phyloP scores from a whole-genome alignment of 2,113 vertebrate species.

The Genyomyrus donnyi region DNA sequence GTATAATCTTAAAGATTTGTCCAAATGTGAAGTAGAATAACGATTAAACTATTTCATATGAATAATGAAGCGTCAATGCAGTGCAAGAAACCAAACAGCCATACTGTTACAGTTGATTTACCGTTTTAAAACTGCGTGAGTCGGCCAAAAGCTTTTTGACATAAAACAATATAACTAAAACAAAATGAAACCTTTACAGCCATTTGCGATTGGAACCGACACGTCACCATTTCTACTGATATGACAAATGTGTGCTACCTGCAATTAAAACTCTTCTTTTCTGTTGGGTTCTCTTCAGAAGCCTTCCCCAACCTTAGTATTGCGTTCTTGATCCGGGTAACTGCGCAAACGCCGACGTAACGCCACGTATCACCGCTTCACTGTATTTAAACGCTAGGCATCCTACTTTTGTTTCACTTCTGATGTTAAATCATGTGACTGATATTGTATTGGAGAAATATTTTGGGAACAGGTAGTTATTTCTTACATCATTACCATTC shows the following conservation, averaged over 20 bases:
- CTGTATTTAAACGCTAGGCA: background rate
- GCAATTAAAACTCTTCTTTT: background rate
- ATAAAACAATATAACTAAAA: background rate
- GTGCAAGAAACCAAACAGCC: background rate
- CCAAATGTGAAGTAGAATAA: background rate
- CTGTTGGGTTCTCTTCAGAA: background rate
- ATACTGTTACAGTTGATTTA: background rate
- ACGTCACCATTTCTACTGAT: background rate
- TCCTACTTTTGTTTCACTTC: background rate
- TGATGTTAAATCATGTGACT: background rate
- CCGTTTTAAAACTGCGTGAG: background rate
- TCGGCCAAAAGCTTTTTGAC: background rate
- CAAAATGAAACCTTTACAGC: background rate
- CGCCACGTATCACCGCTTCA: background rate
- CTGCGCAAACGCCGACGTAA: slow-evolving; percentile 2
- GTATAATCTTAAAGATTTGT: background rate
- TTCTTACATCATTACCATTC: background rate
- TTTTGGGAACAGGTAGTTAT: background rate
- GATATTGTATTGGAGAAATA: background rate
- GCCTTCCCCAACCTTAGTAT: background rate
- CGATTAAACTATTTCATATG: background rate
- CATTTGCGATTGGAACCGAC: background rate
- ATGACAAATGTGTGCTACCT: background rate
- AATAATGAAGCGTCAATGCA: background rate
- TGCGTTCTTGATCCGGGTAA: slow-evolving; percentile 1